These are phyloP conservation scores for Heliconius himera DNA, from an alignment of 1,140 invertebrate genomes.

Conservation along the genomic window DNA sequence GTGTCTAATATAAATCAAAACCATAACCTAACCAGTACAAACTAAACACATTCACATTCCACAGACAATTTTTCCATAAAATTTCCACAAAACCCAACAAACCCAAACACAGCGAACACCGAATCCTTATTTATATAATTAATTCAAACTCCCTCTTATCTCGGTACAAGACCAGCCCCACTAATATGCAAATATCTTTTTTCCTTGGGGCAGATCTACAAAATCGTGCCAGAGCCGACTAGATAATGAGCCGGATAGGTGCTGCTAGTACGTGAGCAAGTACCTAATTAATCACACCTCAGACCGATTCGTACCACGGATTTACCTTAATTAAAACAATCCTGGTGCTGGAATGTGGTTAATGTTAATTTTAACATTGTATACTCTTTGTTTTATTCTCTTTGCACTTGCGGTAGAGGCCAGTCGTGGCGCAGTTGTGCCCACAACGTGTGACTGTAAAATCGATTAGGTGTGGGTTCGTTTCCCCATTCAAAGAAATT, in stretches of 20 bases:
- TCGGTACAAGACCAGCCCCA: conserved; percentile 45
- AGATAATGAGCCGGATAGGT: conserved; percentile 73
- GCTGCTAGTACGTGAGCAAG: conserved; percentile 59
- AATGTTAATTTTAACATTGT: conserved; percentile 5
- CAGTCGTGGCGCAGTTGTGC: too few species aligned
- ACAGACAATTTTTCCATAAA: neutral
- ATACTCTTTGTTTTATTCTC: neutral
- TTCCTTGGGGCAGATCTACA: conserved; percentile 64
- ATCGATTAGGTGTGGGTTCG: too few species aligned
- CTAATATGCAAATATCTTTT: conserved; percentile 67
- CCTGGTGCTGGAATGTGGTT: neutral
- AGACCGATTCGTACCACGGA: conserved; percentile 42
- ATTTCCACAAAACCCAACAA: neutral
- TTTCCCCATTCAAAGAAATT: too few species aligned
- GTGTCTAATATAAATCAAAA: neutral
- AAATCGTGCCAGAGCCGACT: conserved; percentile 67
- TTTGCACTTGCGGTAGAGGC: too few species aligned
- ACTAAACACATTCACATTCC: neutral
- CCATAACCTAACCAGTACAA: neutral
- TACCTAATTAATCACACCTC: conserved; percentile 72
- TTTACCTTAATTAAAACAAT: conserved; percentile 56
- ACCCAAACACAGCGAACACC: neutral
- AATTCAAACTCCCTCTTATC: conserved; percentile 37
- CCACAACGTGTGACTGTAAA: too few species aligned
- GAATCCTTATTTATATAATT: conserved; percentile 36